A percentile compares a stretch with the other conserved stretches of the same genome.
Conservation (phyloP, 2,888 invertebrate species). For the Leuctra nigra region DNA sequence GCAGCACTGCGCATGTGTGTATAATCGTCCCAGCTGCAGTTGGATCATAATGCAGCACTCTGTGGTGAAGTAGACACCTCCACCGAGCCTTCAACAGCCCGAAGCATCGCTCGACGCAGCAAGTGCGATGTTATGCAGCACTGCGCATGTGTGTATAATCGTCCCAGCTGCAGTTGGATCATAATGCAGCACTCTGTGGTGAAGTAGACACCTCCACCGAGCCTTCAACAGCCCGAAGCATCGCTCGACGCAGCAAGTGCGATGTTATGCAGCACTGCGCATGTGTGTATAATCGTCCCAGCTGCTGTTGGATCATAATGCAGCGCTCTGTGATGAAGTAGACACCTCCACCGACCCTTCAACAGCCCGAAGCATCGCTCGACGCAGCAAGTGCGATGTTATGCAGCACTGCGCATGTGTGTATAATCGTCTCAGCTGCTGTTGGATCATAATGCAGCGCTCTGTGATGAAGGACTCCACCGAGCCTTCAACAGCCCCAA, state of each 20-base stretch:
- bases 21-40: neutral
- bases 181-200: too few species aligned
- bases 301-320: slow-evolving; percentile 5
- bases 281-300: neutral
- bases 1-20: slow-evolving; percentile 9
- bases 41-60: slow-evolving; percentile 4
- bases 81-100: slow-evolving; percentile 19
- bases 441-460: too few species aligned
- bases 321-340: slow-evolving; percentile 3
- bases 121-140: too few species aligned
- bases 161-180: too few species aligned
- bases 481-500: too few species aligned
- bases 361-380: slow-evolving; percentile 21
- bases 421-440: too few species aligned
- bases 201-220: too few species aligned
- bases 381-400: too few species aligned
- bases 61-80: slow-evolving; percentile 15
- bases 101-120: slow-evolving; percentile 18
- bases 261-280: slow-evolving; percentile 15
- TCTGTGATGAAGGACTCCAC: too few species aligned
- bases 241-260: slow-evolving; percentile 12
- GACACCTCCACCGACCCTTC: slow-evolving; percentile 18
- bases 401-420: too few species aligned
- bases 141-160: too few species aligned
- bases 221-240: too few species aligned